Conservation (phyloP, 2,113 vertebrate genomes). For the Pantherophis guttatus region DNA sequence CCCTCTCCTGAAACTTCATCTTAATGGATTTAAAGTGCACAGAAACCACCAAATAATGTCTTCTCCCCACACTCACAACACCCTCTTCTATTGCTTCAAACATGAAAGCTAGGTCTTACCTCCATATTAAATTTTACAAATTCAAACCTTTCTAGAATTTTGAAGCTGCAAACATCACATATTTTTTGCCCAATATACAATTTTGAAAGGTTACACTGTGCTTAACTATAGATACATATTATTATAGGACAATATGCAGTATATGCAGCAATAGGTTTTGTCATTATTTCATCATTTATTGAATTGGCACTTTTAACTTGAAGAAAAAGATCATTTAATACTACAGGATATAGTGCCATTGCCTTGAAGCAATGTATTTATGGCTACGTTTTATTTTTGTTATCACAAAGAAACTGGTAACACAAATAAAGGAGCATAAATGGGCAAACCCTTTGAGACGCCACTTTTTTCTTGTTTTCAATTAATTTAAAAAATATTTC, state of each 20-base stretch:
- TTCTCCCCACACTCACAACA: conserved; percentile 49
- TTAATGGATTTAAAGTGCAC: conserved; percentile 76
- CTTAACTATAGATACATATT: conserved; percentile 41
- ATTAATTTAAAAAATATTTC: conserved; percentile 43
- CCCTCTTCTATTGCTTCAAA: conserved; percentile 28
- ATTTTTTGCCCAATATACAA: conserved; percentile 39
- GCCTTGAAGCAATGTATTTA: conserved; percentile 43
- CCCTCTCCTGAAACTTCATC: conserved; percentile 46
- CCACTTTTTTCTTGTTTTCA: conserved; percentile 7
- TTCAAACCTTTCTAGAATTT: conserved; percentile 47
- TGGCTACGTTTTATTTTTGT: conserved; percentile 26
- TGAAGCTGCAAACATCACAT: conserved; percentile 30
- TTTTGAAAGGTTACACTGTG: conserved; percentile 43
- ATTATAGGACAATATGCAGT: conserved; percentile 47
- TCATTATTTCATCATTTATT: conserved; percentile 46
- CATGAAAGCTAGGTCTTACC: conserved; percentile 37
- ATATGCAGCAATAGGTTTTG: conserved; percentile 63
- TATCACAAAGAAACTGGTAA: background rate
- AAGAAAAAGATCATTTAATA: conserved; percentile 38
- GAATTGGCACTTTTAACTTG: conserved; percentile 1
- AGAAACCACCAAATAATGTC: conserved; percentile 55
- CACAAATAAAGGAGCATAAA: background rate
- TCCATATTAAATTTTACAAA: conserved; percentile 37
- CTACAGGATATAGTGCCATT: conserved; percentile 45
- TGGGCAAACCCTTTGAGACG: conserved; percentile 20